Conservation (phyloP, 2,113 vertebrate genomes). For the Aythya baeri region DNA sequence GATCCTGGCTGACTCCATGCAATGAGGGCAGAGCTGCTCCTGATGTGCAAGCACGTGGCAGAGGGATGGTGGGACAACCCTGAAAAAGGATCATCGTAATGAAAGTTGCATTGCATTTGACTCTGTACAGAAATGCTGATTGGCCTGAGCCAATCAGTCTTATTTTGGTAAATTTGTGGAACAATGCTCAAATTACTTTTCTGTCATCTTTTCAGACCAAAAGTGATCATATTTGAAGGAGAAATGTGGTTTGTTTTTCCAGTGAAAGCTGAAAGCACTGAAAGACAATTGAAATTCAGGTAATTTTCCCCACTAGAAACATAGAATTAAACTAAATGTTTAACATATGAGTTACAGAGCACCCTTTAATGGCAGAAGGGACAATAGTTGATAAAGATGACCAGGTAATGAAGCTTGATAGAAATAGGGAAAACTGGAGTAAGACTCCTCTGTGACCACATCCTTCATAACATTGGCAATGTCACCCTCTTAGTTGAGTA, state of each 20-base stretch:
- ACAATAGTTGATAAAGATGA: background rate
- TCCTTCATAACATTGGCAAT: background rate
- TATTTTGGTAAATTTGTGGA: background rate
- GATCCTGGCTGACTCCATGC: background rate
- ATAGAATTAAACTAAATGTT: background rate
- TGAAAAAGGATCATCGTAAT: background rate
- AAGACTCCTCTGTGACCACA: background rate
- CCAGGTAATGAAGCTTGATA: background rate
- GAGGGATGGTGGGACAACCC: background rate
- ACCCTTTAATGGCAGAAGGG: background rate
- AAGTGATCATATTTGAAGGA: background rate
- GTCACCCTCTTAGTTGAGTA: background rate
- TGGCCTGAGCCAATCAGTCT: background rate
- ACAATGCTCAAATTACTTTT: background rate
- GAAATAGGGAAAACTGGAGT: background rate
- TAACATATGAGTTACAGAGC: background rate
- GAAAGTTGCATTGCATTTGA: background rate
- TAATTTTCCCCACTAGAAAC: background rate
- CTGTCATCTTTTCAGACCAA: background rate
- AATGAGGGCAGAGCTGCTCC: background rate
- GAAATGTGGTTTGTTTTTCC: accelerated
- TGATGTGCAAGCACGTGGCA: background rate
- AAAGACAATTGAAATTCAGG: background rate
- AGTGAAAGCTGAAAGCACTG: background rate
- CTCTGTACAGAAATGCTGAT: background rate